A percentile compares a stretch with the other conserved stretches of the same genome.
Conservation (phyloP, 2,797 vertebrate genomes). For the Melanotaenia trifasciata region DNA sequence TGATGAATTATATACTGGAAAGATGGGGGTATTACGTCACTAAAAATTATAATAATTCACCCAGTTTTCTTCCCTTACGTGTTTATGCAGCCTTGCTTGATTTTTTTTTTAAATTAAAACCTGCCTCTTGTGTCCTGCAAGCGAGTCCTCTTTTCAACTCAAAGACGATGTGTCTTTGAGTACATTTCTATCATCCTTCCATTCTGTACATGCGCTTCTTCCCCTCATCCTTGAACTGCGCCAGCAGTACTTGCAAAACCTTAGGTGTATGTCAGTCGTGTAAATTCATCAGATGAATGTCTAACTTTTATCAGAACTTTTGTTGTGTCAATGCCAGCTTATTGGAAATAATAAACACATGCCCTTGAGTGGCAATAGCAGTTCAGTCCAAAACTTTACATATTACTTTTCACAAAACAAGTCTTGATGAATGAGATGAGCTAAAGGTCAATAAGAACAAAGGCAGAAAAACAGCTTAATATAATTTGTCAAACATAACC, state of each 20-base stretch:
- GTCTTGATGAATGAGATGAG: neutral
- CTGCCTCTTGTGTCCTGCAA: neutral
- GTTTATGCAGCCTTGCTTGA: neutral
- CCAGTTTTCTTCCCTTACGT: no score
- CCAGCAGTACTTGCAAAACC: neutral
- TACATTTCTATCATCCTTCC: neutral
- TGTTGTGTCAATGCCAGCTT: no score
- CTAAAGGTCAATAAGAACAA: constrained; percentile 9
- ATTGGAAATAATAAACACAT: constrained; percentile 9
- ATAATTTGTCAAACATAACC: constrained; percentile 16
- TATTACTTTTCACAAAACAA: neutral
- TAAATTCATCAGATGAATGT: neutral
- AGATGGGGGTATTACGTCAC: no score
- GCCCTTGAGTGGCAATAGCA: neutral
- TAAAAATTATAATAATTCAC: no score
- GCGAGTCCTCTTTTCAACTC: neutral
- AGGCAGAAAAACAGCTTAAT: neutral
- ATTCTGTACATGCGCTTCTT: neutral
- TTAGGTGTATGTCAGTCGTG: neutral
- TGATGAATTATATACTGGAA: no score
- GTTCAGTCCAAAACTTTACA: neutral
- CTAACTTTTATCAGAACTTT: neutral
- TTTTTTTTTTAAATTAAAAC: neutral
- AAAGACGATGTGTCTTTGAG: neutral
- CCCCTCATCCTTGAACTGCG: neutral